Conservation (phyloP, 2,888 invertebrate species). For the Rosalia funebris region DNA sequence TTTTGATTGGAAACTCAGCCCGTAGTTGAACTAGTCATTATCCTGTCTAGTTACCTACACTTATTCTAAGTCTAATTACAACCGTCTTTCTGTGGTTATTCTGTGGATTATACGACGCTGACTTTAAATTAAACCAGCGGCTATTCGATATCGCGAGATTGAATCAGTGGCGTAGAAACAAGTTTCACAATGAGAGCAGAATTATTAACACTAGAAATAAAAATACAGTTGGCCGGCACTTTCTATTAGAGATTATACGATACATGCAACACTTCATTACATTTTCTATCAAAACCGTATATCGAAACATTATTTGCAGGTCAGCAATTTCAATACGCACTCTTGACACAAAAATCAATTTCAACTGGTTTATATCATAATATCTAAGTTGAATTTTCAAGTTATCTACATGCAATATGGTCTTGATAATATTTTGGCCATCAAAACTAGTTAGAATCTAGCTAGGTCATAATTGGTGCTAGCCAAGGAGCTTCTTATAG, state of each 20-base stretch:
- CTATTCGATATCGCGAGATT: slow-evolving; percentile 15
- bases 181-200: not conserved
- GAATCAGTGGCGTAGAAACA: not conserved
- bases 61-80: slow-evolving; percentile 28
- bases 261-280: too few species aligned
- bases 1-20: slow-evolving; percentile 24
- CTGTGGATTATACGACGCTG: slow-evolving; percentile 18
- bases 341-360: too few species aligned
- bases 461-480: too few species aligned
- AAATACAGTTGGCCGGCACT: not conserved
- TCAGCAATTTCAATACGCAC: not conserved
- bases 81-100: slow-evolving; percentile 26
- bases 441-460: too few species aligned
- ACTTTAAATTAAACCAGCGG: slow-evolving; percentile 21
- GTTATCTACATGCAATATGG: too few species aligned
- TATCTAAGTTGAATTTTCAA: too few species aligned
- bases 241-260: too few species aligned
- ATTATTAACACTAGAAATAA: not conserved
- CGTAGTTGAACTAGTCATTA: slow-evolving; percentile 23
- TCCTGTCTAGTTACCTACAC: slow-evolving; percentile 29
- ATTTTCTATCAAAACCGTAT: too few species aligned
- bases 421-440: too few species aligned
- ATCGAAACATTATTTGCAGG: too few species aligned
- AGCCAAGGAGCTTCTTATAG: too few species aligned
- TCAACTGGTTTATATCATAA: too few species aligned